Evolutionary conservation across 1,140 invertebrate genomes (phyloP).

Genomic region (Pissodes strobi): DNA sequence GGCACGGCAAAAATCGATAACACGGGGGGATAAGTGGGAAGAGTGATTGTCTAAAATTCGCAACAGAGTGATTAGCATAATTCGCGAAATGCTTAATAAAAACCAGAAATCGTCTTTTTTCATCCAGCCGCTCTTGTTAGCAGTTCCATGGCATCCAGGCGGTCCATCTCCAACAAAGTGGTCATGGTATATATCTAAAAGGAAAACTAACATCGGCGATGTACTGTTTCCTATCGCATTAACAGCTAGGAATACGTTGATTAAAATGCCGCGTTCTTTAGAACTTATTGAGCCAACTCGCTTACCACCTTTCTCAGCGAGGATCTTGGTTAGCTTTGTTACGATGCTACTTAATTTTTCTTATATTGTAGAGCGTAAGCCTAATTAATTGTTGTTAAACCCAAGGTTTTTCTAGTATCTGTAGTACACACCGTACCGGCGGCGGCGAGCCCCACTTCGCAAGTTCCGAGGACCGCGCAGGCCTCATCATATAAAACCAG

Average conservation of each 20-base stretch:
- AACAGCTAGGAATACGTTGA: slow-evolving; percentile 53
- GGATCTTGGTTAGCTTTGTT: slow-evolving; percentile 47
- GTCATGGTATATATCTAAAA: slow-evolving; percentile 48
- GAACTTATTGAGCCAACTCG: slow-evolving; percentile 57
- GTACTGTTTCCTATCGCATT: slow-evolving; percentile 54
- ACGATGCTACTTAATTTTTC: too few relatives aligned
- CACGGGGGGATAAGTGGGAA: background rate
- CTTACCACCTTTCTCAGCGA: slow-evolving; percentile 52
- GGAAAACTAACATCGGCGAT: too few relatives aligned
- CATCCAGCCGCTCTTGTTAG: slow-evolving; percentile 53
- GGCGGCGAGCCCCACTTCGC: too few relatives aligned
- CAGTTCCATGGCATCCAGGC: slow-evolving; percentile 48
- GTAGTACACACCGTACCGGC: too few relatives aligned
- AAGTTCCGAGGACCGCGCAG: too few relatives aligned
- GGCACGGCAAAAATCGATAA: background rate
- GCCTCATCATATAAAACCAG: too few relatives aligned
- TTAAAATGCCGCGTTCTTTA: slow-evolving; percentile 55
- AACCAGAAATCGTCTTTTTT: slow-evolving; percentile 45
- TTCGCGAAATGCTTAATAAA: slow-evolving; percentile 53
- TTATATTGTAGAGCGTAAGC: too few relatives aligned
- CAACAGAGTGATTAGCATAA: slow-evolving; percentile 46
- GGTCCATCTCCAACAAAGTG: too few relatives aligned
- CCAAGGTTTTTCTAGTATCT: too few relatives aligned
- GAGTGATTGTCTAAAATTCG: slow-evolving; percentile 45
- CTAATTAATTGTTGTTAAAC: too few relatives aligned